Evolutionary conservation across 1,140 invertebrate species (phyloP).

Genomic region (Saxidomus purpurata): DNA sequence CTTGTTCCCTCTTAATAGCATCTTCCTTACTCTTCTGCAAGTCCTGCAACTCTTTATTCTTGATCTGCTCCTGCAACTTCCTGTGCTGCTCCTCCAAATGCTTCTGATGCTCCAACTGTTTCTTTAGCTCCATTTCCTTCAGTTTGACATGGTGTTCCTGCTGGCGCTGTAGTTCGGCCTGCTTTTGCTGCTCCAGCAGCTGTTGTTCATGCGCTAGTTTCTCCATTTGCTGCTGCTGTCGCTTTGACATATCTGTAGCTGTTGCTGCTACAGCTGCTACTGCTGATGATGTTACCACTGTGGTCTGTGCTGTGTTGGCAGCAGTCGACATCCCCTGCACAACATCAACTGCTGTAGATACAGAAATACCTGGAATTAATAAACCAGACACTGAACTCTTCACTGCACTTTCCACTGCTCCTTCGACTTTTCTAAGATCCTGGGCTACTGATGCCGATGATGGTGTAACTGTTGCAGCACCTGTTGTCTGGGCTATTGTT

Average conservation of each 20-base stretch:
- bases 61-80: slow-evolving; percentile 71
- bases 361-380: slow-evolving; percentile 28
- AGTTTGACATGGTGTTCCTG: slow-evolving; percentile 62
- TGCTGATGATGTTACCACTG: slow-evolving; percentile 55
- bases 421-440: background rate
- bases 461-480: slow-evolving; percentile 4
- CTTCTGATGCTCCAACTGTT: slow-evolving; percentile 74
- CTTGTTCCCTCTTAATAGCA: slow-evolving; percentile 37
- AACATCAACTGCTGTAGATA: slow-evolving; percentile 29
- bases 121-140: slow-evolving; percentile 67
- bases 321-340: slow-evolving; percentile 32
- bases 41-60: slow-evolving; percentile 50
- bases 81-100: slow-evolving; percentile 69
- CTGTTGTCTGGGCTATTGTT: slow-evolving; percentile 7
- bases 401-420: background rate
- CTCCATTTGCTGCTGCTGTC: slow-evolving; percentile 55
- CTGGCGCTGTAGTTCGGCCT: slow-evolving; percentile 53
- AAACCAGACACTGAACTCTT: slow-evolving; percentile 49
- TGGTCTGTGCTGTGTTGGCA: slow-evolving; percentile 47
- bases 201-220: slow-evolving; percentile 65
- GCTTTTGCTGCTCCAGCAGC: slow-evolving; percentile 62
- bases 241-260: slow-evolving; percentile 18
- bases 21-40: slow-evolving; percentile 31
- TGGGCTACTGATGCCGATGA: background rate
- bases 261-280: slow-evolving; percentile 26